phyloP scores from a whole-genome alignment of 2,113 vertebrate genomes.

The Machaerirhynchus nigripectus region DNA sequence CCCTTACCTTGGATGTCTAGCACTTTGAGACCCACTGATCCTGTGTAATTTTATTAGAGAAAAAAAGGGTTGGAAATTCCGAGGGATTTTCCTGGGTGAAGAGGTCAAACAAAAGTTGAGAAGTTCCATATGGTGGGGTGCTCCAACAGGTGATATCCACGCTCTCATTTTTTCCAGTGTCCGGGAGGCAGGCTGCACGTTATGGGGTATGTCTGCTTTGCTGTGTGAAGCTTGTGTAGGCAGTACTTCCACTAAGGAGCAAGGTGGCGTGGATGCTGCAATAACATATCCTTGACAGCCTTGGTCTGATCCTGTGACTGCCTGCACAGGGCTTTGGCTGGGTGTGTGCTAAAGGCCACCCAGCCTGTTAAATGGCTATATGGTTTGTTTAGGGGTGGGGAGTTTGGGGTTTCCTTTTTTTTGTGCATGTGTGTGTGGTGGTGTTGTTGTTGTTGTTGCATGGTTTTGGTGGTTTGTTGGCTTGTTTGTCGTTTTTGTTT shows the following conservation, averaged over 20 bases:
- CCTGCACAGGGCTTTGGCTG: not conserved
- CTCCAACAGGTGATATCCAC: not conserved
- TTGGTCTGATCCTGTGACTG: not conserved
- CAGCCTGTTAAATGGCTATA: not conserved
- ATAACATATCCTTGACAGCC: not conserved
- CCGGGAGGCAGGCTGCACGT: not conserved
- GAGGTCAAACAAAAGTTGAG: not conserved
- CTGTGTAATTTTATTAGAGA: not conserved
- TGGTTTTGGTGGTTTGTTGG: not conserved
- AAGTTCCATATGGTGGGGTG: not conserved
- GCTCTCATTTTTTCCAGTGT: not conserved
- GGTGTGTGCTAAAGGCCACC: not conserved
- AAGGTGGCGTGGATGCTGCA: not conserved
- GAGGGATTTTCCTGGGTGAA: not conserved
- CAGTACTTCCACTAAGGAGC: fast-evolving
- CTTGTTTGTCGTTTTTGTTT: not conserved
- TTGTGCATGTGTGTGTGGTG: too few relatives aligned
- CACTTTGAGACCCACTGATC: not conserved
- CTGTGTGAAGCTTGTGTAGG: too few relatives aligned
- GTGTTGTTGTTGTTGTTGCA: not conserved
- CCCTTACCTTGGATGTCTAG: not conserved
- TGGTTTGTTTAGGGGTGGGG: not conserved
- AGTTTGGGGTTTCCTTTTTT: too few relatives aligned
- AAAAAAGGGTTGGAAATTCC: not conserved
- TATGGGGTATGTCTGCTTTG: not conserved